Evolutionary conservation across 2,113 vertebrate genomes (phyloP).

Genomic region (Pagrus major): DNA sequence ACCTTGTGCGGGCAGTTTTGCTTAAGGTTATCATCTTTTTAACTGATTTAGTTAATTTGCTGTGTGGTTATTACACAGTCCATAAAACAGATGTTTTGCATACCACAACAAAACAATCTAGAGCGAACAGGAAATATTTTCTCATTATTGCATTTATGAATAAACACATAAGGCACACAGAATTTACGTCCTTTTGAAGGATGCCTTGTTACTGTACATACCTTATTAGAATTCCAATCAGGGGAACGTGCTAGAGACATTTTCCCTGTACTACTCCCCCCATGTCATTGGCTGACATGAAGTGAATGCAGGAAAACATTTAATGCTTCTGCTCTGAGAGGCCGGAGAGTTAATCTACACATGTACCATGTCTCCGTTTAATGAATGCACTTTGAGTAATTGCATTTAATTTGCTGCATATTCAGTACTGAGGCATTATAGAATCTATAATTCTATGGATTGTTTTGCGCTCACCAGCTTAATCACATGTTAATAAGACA

Average conservation of each 20-base stretch:
- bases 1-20: neutral
- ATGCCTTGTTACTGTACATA: neutral
- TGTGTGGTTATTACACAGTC: neutral
- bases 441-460: neutral
- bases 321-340: neutral
- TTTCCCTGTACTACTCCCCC: neutral
- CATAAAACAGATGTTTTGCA: neutral
- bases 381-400: neutral
- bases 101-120: neutral
- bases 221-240: neutral
- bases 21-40: neutral
- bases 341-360: neutral
- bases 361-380: neutral
- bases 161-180: neutral
- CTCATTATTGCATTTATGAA: neutral
- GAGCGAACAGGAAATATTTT: neutral
- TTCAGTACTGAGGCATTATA: neutral
- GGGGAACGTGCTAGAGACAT: neutral
- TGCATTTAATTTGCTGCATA: slow-evolving; percentile 12
- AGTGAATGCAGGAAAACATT: neutral
- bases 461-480: neutral
- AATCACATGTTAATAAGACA: neutral
- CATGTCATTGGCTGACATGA: neutral
- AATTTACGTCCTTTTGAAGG: neutral
- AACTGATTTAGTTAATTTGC: neutral